phyloP scores from a whole-genome alignment of 2,888 invertebrate genomes.

The Drosophila multiciliata region DNA sequence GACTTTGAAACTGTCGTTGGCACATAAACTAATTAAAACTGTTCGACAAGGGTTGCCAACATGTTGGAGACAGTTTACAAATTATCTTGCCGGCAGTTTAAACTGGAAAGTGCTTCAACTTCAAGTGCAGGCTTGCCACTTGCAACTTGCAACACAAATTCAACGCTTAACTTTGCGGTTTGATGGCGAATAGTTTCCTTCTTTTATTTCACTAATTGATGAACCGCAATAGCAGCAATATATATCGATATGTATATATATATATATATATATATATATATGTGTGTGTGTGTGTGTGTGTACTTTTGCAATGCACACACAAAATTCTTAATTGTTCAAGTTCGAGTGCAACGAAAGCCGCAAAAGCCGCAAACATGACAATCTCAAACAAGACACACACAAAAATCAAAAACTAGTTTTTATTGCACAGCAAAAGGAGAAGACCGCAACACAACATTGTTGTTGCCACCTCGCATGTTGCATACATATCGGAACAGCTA shows the following conservation, averaged over 20 bases:
- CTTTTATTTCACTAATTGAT: slow-evolving; percentile 33
- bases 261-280: not conserved
- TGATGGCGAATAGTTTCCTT: slow-evolving; percentile 1
- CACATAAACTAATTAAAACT: slow-evolving; percentile 64
- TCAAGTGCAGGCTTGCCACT: not conserved
- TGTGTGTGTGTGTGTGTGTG: too few species aligned
- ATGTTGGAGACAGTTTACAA: slow-evolving; percentile 30
- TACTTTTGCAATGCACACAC: not conserved
- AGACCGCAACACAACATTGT: slow-evolving; percentile 58
- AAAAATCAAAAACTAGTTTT: slow-evolving; percentile 35
- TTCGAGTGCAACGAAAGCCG: slow-evolving; percentile 13
- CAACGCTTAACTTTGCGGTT: slow-evolving; percentile 18
- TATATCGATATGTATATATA: not conserved
- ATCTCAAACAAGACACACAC: slow-evolving; percentile 47
- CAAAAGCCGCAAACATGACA: slow-evolving; percentile 59
- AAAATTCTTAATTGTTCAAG: slow-evolving; percentile 16
- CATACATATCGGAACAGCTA: slow-evolving; percentile 47
- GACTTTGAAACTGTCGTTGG: slow-evolving; percentile 51
- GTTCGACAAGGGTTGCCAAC: slow-evolving; percentile 2
- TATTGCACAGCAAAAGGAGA: slow-evolving; percentile 11
- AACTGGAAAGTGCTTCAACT: not conserved
- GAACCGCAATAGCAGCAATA: slow-evolving; percentile 13
- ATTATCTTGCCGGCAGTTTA: slow-evolving; percentile 27
- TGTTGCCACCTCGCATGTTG: slow-evolving; percentile 56
- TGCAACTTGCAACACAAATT: not conserved